Evolutionary conservation across 2,113 vertebrate genomes (phyloP).

Genomic region (Ceratotherium simum): DNA sequence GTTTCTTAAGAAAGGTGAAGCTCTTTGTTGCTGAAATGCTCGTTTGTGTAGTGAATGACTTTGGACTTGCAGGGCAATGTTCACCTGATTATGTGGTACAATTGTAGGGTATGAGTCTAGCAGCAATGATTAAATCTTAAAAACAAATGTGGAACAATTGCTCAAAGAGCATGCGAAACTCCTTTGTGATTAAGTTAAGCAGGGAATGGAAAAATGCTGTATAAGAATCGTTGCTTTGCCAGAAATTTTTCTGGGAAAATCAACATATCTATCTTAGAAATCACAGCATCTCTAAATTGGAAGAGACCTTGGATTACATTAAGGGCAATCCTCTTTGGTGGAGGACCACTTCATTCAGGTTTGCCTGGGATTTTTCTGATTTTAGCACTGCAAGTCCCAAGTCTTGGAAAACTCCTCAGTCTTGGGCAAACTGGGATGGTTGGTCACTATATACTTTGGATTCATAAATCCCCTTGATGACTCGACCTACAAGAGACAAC

Average conservation of each 20-base stretch:
- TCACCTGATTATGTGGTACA: accelerated
- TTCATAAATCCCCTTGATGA: background rate
- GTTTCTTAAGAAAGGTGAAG: slow-evolving; percentile 46
- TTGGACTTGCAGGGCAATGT: background rate
- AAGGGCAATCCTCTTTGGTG: background rate
- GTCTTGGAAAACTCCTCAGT: background rate
- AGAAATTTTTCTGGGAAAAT: slow-evolving; percentile 30
- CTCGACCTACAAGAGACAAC: background rate
- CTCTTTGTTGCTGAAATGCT: slow-evolving; percentile 38
- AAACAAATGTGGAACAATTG: slow-evolving; percentile 40
- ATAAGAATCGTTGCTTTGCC: slow-evolving; percentile 8
- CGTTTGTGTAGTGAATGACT: slow-evolving; percentile 42
- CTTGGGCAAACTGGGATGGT: background rate
- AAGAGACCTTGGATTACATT: slow-evolving; percentile 7
- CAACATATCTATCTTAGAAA: slow-evolving; percentile 44
- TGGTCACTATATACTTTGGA: background rate
- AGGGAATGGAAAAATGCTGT: background rate
- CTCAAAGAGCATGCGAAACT: background rate
- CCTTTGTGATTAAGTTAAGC: background rate
- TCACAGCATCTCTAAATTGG: background rate
- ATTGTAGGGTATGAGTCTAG: background rate
- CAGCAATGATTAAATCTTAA: background rate
- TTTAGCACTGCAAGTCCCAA: slow-evolving; percentile 7
- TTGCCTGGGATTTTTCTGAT: background rate
- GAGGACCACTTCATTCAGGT: background rate